Evolutionary conservation across 2,113 vertebrate genomes (phyloP), one percentile per base, ranked within the genome.

Genomic region (Platichthys flesus): DNA sequence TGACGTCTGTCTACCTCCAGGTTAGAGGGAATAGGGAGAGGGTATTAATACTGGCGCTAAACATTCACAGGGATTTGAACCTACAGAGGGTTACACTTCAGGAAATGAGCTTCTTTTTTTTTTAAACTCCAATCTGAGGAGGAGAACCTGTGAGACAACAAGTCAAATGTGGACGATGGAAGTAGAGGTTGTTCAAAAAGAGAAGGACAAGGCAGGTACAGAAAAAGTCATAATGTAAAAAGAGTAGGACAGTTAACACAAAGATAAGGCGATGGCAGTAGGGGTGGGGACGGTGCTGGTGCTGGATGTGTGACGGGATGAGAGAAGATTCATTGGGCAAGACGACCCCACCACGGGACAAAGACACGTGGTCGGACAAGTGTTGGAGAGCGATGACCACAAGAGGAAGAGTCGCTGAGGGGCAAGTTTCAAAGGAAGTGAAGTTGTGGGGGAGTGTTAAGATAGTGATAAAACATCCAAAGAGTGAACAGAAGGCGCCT

Each of bases 1-100:
- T 79, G 80, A 87, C 79, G 77, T 81, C 71, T 67, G 67, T 78
- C 83, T 83, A 79, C 77, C 85, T 85, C 67, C 42, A 69, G 78
- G 65, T 78, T 71, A 72, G 75, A 49, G 55, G 66, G 69, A 56
- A 49, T 51, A 68, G n/a, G 37, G 14, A 7, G 21, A 37, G 54
- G 45, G 12, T 79, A 45, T 51, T 73, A 55, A 70, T 40, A 31
- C 23, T 2, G 64, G 56, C 24, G 61, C 62, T 61, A 69, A 42
- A 76, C 67, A 81, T 71, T 83, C 67, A 81, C 26, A 68, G 45
- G 65, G 55, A 72, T 54, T 67, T 60, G 18, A 75, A 66, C 71
- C 81, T 77, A 71, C 40, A 31, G 31, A 31, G 31, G 31, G 31
- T 31, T 31, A 71, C 20, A 55, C 51, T 74, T 79, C 4, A 57